Conservation (phyloP, 2,888 invertebrate genomes). For the Patella depressa region DNA sequence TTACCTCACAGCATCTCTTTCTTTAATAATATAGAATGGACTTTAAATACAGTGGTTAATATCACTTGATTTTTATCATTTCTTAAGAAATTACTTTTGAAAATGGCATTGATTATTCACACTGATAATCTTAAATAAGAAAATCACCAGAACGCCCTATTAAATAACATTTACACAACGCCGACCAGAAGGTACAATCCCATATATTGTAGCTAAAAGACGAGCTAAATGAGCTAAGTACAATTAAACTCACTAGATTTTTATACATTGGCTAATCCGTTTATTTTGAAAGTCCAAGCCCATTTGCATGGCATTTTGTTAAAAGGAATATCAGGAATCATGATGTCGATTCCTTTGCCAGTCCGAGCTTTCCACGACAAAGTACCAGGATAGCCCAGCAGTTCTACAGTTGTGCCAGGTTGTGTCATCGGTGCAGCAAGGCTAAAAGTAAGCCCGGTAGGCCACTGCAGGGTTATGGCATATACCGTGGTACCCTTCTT, state of each 20-base stretch:
- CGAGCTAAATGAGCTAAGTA: too few relatives aligned
- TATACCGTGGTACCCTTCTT: slow-evolving; percentile 74
- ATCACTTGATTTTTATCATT: too few relatives aligned
- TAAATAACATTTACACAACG: too few relatives aligned
- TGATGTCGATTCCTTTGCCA: slow-evolving; percentile 53
- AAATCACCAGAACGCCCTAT: too few relatives aligned
- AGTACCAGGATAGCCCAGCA: slow-evolving; percentile 74
- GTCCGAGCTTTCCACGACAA: slow-evolving; percentile 41
- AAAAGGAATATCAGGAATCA: slow-evolving; percentile 54
- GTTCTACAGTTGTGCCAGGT: slow-evolving; percentile 67
- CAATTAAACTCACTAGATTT: background rate
- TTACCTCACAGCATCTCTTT: too few relatives aligned
- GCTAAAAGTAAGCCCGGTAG: slow-evolving; percentile 74
- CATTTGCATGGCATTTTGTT: slow-evolving; percentile 58
- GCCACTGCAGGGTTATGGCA: slow-evolving; percentile 82
- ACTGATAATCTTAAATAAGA: too few relatives aligned
- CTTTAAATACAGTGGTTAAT: too few relatives aligned
- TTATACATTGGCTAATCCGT: slow-evolving; percentile 37
- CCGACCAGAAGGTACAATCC: too few relatives aligned
- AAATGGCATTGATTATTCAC: too few relatives aligned
- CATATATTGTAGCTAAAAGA: too few relatives aligned
- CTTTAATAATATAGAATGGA: too few relatives aligned
- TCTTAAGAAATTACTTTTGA: too few relatives aligned
- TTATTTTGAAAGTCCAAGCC: slow-evolving; percentile 66
- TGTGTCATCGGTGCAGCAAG: slow-evolving; percentile 72